Conservation (phyloP, 2,888 invertebrate genomes). For the Stenichneumon culpator region DNA sequence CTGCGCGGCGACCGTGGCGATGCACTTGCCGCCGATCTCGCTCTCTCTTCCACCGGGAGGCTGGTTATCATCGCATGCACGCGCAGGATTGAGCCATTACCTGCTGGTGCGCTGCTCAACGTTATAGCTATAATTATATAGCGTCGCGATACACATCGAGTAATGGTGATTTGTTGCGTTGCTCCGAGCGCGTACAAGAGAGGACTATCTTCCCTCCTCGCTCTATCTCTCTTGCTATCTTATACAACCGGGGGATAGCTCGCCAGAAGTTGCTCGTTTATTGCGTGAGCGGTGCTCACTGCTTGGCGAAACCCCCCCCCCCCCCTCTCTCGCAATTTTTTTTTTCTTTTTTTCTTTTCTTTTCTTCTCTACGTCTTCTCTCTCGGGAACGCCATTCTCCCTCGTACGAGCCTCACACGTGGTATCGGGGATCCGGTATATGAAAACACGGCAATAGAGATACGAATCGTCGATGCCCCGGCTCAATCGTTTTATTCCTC, state of each 20-base stretch:
- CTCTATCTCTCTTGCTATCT: slow-evolving; percentile 29
- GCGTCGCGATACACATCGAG: slow-evolving; percentile 85
- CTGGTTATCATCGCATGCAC: slow-evolving; percentile 83
- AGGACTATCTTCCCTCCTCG: slow-evolving; percentile 51
- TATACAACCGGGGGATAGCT: slow-evolving; percentile 25
- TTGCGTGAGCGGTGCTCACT: slow-evolving; percentile 32
- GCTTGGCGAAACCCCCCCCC: not conserved
- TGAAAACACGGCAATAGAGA: slow-evolving; percentile 63
- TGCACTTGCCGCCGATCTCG: slow-evolving; percentile 6
- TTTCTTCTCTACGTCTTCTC: not conserved
- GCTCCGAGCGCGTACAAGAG: slow-evolving; percentile 73
- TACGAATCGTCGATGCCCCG: slow-evolving; percentile 68
- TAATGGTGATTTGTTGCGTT: slow-evolving; percentile 85
- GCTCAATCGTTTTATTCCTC: slow-evolving; percentile 70
- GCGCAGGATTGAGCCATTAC: slow-evolving; percentile 85
- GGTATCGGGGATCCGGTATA: slow-evolving; percentile 36
- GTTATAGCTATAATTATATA: slow-evolving; percentile 85
- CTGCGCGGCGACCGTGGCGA: slow-evolving; percentile 72
- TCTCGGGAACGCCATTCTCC: slow-evolving; percentile 7
- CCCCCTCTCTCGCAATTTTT: not conserved
- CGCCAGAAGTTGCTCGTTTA: slow-evolving; percentile 47
- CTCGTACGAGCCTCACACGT: slow-evolving; percentile 39
- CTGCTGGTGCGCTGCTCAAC: slow-evolving; percentile 78
- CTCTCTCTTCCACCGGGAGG: slow-evolving; percentile 32
- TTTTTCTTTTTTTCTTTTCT: too few species aligned